Base-by-base conservation (phyloP, 2,797 vertebrate species). In the Liparis tanakae region DNA sequence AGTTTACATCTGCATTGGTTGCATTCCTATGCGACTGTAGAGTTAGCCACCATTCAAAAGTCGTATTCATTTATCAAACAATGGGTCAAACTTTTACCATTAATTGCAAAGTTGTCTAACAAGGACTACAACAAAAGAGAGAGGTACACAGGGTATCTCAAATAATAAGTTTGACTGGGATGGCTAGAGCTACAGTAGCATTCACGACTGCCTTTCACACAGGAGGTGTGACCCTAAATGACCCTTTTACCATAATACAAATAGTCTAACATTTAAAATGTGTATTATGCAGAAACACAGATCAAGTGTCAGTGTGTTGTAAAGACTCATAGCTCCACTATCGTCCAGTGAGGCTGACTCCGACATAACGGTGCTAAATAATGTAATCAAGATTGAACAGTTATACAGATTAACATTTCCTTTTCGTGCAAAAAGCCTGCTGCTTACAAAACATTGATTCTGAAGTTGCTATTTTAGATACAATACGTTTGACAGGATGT, bases 381-480 rank as follows among this genome's bases (percentile, higher is more conserved):
- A 39, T 10, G 55, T 14, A 36, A 33, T 64, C 62, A n/a, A 10
- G 59, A 74, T 43, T 8, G 5, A 30, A 60, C 20, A 62, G 34
- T 64, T 43, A 7, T 6, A 37, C 3, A 17, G 44, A 60, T 71
- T 22, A 2, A 59, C 15, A 14, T 10, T 70, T 65, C 7, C 55
- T 48, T 22, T 53, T 60, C 25, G 53, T 50, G 15, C 12, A 58
- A 34, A 53, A 53, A 6, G 4, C 18, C 13, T n/a, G 4, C 43
- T 64, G 44, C 43, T 65, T 64, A 50, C 17, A 30, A 30, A 30
- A 30, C 25, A 5, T 8, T 54, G 25, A 62, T 30, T 44, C 3
- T 0, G 20, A 39, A 76, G 75, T 50, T 67, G 62, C 22, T 56
- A 22, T 75, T 64, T 70, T 67, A 50, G 41, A 39, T 50, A 34